Conservation (phyloP, 1,140 invertebrate genomes). For the Brachionus rubens region DNA sequence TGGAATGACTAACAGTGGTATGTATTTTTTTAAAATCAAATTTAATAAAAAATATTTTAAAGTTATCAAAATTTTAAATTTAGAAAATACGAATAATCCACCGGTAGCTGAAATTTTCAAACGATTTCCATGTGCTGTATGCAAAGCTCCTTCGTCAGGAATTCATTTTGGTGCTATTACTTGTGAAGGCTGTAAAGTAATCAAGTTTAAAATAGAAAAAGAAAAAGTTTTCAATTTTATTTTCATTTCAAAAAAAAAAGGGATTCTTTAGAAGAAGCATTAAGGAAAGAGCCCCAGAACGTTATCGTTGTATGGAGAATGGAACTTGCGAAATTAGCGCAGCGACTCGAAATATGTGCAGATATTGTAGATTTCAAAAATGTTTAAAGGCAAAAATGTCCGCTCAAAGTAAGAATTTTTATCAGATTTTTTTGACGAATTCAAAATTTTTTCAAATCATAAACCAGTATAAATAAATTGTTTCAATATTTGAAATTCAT, state of each 20-base stretch:
- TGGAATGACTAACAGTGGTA: slow-evolving; percentile 96
- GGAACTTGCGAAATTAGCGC: slow-evolving; percentile 47
- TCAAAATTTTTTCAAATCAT: no score
- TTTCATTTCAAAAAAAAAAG: not conserved
- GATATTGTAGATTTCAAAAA: slow-evolving; percentile 93
- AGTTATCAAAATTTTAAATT: not conserved
- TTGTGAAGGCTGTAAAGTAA: slow-evolving; percentile 94
- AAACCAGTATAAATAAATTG: no score
- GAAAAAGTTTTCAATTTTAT: not conserved
- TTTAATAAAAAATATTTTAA: no score
- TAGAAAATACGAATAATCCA: slow-evolving; percentile 30
- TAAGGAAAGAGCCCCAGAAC: slow-evolving; percentile 40
- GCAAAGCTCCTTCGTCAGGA: slow-evolving; percentile 86
- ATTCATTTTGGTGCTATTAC: slow-evolving; percentile 95
- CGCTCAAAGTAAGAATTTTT: slow-evolving; percentile 77
- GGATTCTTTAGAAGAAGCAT: slow-evolving; percentile 48
- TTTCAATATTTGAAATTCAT: no score
- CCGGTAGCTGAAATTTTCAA: slow-evolving; percentile 45
- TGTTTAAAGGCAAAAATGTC: slow-evolving; percentile 98
- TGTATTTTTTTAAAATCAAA: no score
- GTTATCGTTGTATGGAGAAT: slow-evolving; percentile 46
- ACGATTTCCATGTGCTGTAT: slow-evolving; percentile 66
- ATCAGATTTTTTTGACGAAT: no score
- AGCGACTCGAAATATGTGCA: slow-evolving; percentile 76
- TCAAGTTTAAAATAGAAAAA: no score